Conservation (phyloP, 2,797 vertebrate genomes). For the Macroramphosus scolopax region DNA sequence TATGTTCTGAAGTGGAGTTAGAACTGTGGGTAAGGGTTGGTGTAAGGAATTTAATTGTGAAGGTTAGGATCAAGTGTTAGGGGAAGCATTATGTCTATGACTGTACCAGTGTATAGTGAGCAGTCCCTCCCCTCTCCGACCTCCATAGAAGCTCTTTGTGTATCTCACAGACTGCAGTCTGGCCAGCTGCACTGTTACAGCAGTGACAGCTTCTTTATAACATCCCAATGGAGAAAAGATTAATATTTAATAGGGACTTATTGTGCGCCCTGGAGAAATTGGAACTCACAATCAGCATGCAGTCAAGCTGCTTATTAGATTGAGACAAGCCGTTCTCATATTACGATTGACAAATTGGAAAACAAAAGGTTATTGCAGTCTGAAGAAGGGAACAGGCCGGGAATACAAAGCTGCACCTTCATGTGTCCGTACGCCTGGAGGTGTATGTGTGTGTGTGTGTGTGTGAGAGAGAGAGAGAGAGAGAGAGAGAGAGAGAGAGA, state of each 20-base stretch:
- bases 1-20: too few relatives aligned
- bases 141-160: conserved; percentile 10
- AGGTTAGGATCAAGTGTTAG: too few relatives aligned
- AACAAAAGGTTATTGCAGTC: conserved; percentile 35
- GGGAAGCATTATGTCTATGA: too few relatives aligned
- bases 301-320: conserved; percentile 29
- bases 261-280: conserved; percentile 25
- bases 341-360: conserved; percentile 40
- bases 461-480: too few relatives aligned
- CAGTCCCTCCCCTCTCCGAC: conserved; percentile 2
- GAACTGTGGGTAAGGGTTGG: too few relatives aligned
- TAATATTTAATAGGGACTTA: conserved; percentile 41
- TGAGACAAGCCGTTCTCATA: conserved; percentile 17
- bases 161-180: conserved; percentile 1
- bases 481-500: too few relatives aligned
- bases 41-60: too few relatives aligned
- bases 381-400: neutral
- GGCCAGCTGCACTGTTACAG: neutral
- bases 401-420: too few relatives aligned
- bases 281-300: conserved; percentile 31
- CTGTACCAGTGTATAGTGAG: too few relatives aligned
- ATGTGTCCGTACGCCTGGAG: too few relatives aligned
- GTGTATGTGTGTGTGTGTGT: neutral
- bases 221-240: conserved; percentile 20
- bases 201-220: conserved; percentile 15